Evolutionary conservation across 2,113 vertebrate species (phyloP).

Genomic region (Oxygymnocypris stewartii): DNA sequence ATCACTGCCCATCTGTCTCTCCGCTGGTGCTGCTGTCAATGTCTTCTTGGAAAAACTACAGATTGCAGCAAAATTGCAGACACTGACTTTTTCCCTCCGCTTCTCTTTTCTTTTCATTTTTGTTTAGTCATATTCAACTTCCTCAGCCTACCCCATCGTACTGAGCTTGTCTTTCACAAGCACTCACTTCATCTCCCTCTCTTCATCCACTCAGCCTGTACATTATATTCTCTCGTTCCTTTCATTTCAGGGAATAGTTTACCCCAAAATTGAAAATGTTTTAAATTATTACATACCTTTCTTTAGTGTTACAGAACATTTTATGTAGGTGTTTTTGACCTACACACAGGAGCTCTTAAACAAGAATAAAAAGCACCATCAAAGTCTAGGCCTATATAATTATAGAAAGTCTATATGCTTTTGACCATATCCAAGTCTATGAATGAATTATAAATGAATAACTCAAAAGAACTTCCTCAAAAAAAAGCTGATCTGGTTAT

Average conservation of each 20-base stretch:
- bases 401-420: background rate
- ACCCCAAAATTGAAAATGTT: background rate
- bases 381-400: background rate
- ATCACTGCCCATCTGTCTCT: background rate
- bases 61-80: background rate
- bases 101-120: slow-evolving; percentile 34
- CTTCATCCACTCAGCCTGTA: background rate
- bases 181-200: background rate
- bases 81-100: background rate
- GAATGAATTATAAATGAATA: background rate
- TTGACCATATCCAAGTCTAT: background rate
- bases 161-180: background rate
- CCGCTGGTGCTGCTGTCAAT: background rate
- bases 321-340: background rate
- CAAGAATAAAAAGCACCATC: background rate
- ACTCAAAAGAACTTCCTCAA: background rate
- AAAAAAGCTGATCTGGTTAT: background rate
- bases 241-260: background rate
- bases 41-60: background rate
- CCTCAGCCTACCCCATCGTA: background rate
- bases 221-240: background rate
- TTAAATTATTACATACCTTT: background rate
- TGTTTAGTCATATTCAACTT: slow-evolving; percentile 34
- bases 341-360: background rate
- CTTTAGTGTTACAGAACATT: background rate